A percentile compares a stretch with the other conserved stretches of the same genome.
phyloP scores from a whole-genome alignment of 2,888 invertebrate genomes.

The Isoperla grammatica region DNA sequence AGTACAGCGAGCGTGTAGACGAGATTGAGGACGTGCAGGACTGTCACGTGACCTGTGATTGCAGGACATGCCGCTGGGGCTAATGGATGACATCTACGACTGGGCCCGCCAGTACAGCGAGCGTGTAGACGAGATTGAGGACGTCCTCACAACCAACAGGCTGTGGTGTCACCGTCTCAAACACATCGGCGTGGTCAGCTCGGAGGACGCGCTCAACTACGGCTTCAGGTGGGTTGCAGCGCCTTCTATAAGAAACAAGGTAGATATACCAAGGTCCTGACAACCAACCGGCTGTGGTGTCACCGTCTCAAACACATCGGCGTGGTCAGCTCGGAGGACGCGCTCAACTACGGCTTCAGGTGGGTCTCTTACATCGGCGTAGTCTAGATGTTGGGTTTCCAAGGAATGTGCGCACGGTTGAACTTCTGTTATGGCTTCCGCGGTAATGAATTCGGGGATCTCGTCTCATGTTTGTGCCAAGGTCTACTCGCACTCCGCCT shows the following conservation, averaged over 20 bases:
- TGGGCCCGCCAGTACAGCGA: conserved; percentile 60
- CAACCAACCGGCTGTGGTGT: conserved; percentile 68
- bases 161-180: conserved; percentile 66
- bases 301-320: conserved; percentile 70
- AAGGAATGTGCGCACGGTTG: too few relatives aligned
- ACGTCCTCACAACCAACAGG: conserved; percentile 67
- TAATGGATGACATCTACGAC: conserved; percentile 72
- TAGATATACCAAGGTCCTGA: conserved; percentile 74
- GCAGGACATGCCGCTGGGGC: conserved; percentile 48
- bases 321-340: conserved; percentile 64
- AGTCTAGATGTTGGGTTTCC: too few relatives aligned
- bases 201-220: conserved; percentile 69
- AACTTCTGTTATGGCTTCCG: too few relatives aligned
- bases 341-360: conserved; percentile 66
- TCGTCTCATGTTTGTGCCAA: too few relatives aligned
- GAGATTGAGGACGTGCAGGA: too few relatives aligned
- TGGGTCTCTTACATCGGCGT: too few relatives aligned
- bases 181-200: conserved; percentile 64
- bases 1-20: too few relatives aligned
- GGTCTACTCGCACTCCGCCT: too few relatives aligned
- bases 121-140: conserved; percentile 80
- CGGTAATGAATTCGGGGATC: too few relatives aligned
- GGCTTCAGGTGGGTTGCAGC: conserved; percentile 61
- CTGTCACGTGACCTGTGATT: too few relatives aligned
- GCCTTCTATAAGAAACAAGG: too few relatives aligned